Percentiles rank a stretch among this genome's conserved stretches.
Conservation (phyloP, 2,113 vertebrate species). For the Vidua chalybeata region DNA sequence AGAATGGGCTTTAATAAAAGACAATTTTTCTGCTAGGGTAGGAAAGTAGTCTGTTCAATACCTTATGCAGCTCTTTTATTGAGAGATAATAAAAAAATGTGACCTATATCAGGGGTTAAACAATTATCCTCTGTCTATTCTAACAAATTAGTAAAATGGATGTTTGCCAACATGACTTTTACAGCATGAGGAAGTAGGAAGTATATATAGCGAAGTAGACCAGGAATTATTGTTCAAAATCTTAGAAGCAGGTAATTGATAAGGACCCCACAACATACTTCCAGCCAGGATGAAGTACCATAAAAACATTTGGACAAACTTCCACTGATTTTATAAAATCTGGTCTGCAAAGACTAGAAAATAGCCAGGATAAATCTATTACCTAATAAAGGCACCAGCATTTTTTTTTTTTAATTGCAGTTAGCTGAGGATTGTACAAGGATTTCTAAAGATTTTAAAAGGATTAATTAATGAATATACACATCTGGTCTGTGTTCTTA, state of each 20-base stretch:
- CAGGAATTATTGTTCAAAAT: not conserved
- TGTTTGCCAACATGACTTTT: constrained; percentile 34
- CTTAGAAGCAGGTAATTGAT: not conserved
- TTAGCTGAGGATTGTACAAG: not conserved
- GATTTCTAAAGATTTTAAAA: not conserved
- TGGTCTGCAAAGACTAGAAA: not conserved
- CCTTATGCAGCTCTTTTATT: not conserved
- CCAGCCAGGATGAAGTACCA: not conserved
- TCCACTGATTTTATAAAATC: not conserved
- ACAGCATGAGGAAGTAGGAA: not conserved
- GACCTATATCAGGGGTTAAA: not conserved
- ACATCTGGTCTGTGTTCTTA: not conserved
- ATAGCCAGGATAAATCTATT: not conserved
- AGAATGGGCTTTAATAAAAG: not conserved
- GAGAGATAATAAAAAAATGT: constrained; percentile 1
- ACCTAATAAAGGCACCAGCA: not conserved
- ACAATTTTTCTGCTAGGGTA: not conserved
- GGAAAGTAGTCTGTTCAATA: not conserved
- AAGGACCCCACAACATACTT: not conserved
- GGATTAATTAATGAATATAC: not conserved
- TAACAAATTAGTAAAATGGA: not conserved
- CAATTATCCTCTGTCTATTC: not conserved
- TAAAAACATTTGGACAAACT: not conserved
- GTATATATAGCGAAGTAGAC: not conserved
- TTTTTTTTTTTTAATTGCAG: not conserved